These are phyloP conservation scores for Drosophila micromelanica DNA, from an alignment of 1,140 invertebrate genomes.

Conservation along the genomic window DNA sequence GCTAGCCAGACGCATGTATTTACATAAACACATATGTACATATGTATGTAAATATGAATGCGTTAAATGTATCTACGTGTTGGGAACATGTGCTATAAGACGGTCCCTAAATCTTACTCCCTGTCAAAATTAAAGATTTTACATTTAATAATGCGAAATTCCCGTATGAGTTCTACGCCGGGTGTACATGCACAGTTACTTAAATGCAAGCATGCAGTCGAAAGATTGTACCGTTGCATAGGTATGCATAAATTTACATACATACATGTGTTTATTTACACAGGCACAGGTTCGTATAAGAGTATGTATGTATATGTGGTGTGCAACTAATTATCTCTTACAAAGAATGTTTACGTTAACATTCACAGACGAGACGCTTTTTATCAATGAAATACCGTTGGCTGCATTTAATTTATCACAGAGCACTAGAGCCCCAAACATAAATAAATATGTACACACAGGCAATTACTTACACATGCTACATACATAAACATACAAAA, in stretches of 20 bases:
- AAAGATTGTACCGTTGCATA: not conserved
- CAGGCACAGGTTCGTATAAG: conserved; percentile 5
- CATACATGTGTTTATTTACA: not conserved
- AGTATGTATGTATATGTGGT: not conserved
- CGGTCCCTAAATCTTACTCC: not conserved
- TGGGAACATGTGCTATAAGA: not conserved
- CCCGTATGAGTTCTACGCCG: not conserved
- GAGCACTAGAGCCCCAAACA: not conserved
- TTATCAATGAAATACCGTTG: conserved; percentile 14
- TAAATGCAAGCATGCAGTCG: too few relatives aligned
- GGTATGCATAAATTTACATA: not conserved
- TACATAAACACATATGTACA: not conserved
- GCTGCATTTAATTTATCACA: conserved; percentile 2
- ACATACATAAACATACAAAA: not conserved
- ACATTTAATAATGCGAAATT: not conserved
- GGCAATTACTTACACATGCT: not conserved
- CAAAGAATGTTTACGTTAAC: conserved; percentile 22
- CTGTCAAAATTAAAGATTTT: not conserved
- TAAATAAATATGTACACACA: conserved; percentile 5
- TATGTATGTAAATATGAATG: too few relatives aligned
- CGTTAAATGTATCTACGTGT: too few relatives aligned
- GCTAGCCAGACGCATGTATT: too few relatives aligned
- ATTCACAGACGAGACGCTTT: not conserved
- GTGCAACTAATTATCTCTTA: conserved; percentile 20
- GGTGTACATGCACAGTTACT: not conserved